Conservation (phyloP, 1,140 invertebrate species). For the Bombus polaris region DNA sequence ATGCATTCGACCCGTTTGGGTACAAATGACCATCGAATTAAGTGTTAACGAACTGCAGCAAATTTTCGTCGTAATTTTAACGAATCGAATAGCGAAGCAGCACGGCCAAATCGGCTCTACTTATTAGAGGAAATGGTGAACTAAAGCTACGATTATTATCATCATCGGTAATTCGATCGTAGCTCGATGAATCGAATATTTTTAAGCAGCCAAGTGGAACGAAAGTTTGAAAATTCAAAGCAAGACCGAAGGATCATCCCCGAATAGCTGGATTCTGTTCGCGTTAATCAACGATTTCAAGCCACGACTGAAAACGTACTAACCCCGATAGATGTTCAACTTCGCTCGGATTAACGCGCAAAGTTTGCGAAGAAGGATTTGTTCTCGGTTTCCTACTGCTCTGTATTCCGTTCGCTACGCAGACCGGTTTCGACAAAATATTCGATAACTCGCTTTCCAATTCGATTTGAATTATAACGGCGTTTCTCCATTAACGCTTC, state of each 20-base stretch:
- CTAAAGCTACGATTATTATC: background rate
- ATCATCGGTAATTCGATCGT: background rate
- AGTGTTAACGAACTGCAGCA: background rate
- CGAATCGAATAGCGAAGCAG: background rate
- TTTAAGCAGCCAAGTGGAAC: too few relatives aligned
- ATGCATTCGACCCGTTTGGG: background rate
- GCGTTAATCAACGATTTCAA: slow-evolving; percentile 4
- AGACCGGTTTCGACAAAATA: too few relatives aligned
- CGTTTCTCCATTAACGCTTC: slow-evolving; percentile 5
- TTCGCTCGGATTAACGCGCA: background rate
- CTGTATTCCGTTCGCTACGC: background rate
- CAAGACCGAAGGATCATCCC: background rate
- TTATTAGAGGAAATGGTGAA: background rate
- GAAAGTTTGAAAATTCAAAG: too few relatives aligned
- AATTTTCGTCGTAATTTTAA: background rate
- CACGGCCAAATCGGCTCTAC: too few relatives aligned
- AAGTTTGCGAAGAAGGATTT: background rate
- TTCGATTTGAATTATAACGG: slow-evolving; percentile 1
- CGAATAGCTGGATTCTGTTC: background rate
- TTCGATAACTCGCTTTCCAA: background rate
- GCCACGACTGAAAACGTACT: background rate
- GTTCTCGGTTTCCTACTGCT: background rate
- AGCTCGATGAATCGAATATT: background rate
- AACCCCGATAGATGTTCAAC: background rate
- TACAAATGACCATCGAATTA: background rate